Evolutionary conservation across 2,888 invertebrate species (phyloP).

Genomic region (Coremacera marginata): DNA sequence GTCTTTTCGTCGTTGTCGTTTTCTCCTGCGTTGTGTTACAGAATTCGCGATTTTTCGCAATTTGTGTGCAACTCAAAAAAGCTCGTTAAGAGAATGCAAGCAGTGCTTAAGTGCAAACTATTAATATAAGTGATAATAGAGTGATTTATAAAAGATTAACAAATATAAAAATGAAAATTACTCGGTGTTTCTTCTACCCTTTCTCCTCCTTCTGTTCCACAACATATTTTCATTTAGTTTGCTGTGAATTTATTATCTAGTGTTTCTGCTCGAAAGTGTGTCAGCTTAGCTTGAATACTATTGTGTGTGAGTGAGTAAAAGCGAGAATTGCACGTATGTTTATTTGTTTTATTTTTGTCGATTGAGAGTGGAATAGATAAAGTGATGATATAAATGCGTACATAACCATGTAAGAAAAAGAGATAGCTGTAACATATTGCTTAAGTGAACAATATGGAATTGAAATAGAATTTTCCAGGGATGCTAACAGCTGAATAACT

Average conservation of each 20-base stretch:
- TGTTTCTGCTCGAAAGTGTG: constrained; percentile 27
- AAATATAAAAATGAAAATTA: constrained; percentile 38
- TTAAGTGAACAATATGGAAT: constrained; percentile 9
- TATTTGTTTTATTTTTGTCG: constrained; percentile 38
- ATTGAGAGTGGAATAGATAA: background rate
- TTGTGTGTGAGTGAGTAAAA: background rate
- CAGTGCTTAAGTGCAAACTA: constrained; percentile 25
- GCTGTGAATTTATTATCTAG: constrained; percentile 10
- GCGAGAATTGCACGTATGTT: constrained; percentile 23
- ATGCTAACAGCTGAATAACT: background rate
- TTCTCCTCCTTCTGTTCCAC: background rate
- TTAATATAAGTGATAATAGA: constrained; percentile 27
- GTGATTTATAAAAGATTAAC: constrained; percentile 29
- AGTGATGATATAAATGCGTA: background rate
- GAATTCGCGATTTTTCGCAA: constrained; percentile 32
- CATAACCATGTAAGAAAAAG: constrained; percentile 6
- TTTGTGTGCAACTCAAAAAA: constrained; percentile 28
- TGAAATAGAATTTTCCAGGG: constrained; percentile 12
- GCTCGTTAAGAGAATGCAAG: constrained; percentile 34
- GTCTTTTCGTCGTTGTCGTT: constrained; percentile 45
- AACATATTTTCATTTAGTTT: constrained; percentile 16
- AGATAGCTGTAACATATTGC: background rate
- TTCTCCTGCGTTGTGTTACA: constrained; percentile 44
- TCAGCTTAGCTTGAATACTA: background rate
- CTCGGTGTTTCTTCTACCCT: constrained; percentile 44